Evolutionary conservation across 2,797 vertebrate genomes (phyloP).

Genomic region (Tiaroga cobitis): DNA sequence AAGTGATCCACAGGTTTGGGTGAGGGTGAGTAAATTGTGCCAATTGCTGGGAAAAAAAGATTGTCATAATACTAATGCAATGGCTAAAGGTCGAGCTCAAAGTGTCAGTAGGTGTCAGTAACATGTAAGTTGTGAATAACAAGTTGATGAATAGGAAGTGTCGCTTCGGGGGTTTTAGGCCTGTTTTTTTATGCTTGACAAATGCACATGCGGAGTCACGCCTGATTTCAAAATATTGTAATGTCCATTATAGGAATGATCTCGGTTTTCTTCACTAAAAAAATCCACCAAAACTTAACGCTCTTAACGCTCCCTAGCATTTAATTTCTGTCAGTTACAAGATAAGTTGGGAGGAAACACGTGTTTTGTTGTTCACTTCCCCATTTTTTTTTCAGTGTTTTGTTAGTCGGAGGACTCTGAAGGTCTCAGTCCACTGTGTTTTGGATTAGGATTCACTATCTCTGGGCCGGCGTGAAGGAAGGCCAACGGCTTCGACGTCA

Average conservation of each 20-base stretch:
- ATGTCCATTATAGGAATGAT: neutral
- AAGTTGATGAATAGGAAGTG: neutral
- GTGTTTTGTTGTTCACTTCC: neutral
- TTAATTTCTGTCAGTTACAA: rapidly evolving
- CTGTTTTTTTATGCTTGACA: neutral
- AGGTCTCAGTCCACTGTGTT: no score
- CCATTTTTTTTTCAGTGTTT: rapidly evolving
- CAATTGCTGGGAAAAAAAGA: neutral
- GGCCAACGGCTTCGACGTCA: neutral
- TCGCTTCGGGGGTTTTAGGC: rapidly evolving
- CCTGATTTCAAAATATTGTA: neutral
- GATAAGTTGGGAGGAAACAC: neutral
- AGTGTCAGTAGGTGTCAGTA: neutral
- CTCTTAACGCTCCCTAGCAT: neutral
- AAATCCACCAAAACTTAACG: neutral
- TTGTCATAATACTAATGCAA: neutral
- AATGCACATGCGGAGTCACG: neutral
- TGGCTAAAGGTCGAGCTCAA: neutral
- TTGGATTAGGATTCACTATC: no score
- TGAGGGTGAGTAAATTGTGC: no score
- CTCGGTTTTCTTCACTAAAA: neutral
- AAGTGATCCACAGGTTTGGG: no score
- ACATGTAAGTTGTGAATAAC: neutral
- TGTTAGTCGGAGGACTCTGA: no score
- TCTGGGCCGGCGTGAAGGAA: neutral